phyloP scores from a whole-genome alignment of 23 tunicate genomes.

The Botrylloides violaceus region DNA sequence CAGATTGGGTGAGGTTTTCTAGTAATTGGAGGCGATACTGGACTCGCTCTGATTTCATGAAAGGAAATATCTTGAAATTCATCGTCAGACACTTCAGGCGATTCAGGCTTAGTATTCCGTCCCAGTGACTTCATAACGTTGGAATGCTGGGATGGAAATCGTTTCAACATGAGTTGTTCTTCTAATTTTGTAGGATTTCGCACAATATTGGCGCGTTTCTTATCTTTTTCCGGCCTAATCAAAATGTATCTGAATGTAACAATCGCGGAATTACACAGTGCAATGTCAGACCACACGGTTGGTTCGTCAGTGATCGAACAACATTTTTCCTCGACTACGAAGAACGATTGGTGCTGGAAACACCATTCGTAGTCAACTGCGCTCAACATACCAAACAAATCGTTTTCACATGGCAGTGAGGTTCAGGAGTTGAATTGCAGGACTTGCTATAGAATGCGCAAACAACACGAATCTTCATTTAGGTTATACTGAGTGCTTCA shows the following conservation, averaged over 20 bases:
- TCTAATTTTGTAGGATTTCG: constrained; percentile 61
- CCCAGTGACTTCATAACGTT: constrained; percentile 50
- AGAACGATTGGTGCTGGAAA: no score
- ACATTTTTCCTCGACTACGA: no score
- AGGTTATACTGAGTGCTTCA: no score
- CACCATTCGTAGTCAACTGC: no score
- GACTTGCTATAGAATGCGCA: no score
- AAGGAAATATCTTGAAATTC: neutral
- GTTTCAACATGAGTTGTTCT: constrained; percentile 37
- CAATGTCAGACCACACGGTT: no score
- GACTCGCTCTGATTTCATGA: neutral
- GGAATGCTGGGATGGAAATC: constrained; percentile 68
- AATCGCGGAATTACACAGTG: neutral
- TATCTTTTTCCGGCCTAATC: constrained; percentile 27
- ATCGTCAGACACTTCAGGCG: neutral
- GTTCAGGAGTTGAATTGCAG: no score
- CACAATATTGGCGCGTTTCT: neutral
- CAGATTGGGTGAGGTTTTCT: neutral
- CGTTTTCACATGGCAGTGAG: no score
- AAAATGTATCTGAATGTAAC: constrained; percentile 45
- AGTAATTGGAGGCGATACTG: neutral
- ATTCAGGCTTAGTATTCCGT: neutral
- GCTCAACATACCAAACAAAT: no score
- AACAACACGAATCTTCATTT: no score
- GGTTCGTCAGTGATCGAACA: no score